Conservation (phyloP, 2,888 invertebrate species). For the Buathra laborator region DNA sequence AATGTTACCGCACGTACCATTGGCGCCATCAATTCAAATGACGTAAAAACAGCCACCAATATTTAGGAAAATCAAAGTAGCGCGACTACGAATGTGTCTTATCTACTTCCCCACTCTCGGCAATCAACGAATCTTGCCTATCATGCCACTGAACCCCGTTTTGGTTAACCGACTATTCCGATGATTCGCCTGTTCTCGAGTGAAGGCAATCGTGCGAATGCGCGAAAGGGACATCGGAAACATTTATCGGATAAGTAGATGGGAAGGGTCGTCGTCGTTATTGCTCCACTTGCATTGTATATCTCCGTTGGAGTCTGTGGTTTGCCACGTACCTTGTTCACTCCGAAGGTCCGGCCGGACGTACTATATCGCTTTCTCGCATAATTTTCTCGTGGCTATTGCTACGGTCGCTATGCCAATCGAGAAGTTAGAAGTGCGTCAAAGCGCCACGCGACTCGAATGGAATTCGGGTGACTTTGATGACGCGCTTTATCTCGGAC, state of each 20-base stretch:
- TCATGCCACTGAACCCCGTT: neutral
- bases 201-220: constrained; percentile 2
- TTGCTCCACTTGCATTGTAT: neutral
- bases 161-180: constrained; percentile 3
- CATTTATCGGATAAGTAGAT: constrained; percentile 42
- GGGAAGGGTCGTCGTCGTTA: constrained; percentile 7
- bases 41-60: neutral
- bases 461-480: constrained; percentile 62
- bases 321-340: constrained; percentile 1
- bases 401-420: neutral
- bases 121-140: neutral
- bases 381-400: constrained; percentile 55
- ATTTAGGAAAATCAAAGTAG: neutral
- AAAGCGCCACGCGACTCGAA: constrained; percentile 45
- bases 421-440: neutral
- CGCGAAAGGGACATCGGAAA: constrained; percentile 23
- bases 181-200: neutral
- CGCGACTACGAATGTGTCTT: neutral
- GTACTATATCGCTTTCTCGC: neutral
- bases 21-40: neutral
- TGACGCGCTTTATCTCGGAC: constrained; percentile 58
- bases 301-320: constrained; percentile 1
- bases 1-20: neutral
- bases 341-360: constrained; percentile 6
- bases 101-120: neutral